A percentile compares a stretch with the other conserved stretches of the same genome.
Conservation (phyloP, 1,140 invertebrate genomes). For the Drosophila rhopaloa region DNA sequence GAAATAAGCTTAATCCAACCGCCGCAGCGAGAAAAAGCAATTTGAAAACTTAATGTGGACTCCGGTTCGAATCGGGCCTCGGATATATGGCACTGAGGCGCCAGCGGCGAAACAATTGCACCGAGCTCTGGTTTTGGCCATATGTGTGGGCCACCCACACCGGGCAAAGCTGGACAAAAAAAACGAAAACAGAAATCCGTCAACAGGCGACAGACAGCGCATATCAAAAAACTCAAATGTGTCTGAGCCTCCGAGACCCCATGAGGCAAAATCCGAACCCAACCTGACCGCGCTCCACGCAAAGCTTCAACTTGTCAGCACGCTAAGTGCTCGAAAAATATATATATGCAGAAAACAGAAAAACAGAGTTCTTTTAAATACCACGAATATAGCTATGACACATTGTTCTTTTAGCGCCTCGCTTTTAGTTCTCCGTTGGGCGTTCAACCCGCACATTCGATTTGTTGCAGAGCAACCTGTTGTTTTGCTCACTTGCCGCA, state of each 20-base stretch:
- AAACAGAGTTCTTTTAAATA: slow-evolving; percentile 49
- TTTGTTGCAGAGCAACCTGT: slow-evolving; percentile 47
- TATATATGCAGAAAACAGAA: slow-evolving; percentile 13
- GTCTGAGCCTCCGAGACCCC: slow-evolving; percentile 47
- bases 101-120: slow-evolving; percentile 73
- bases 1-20: slow-evolving; percentile 76
- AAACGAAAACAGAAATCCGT: slow-evolving; percentile 49
- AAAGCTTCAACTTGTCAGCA: slow-evolving; percentile 80
- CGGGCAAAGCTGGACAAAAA: slow-evolving; percentile 25
- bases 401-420: slow-evolving; percentile 73
- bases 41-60: slow-evolving; percentile 68
- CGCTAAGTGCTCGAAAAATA: slow-evolving; percentile 70
- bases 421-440: slow-evolving; percentile 52
- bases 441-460: slow-evolving; percentile 74
- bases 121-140: slow-evolving; percentile 29
- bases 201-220: slow-evolving; percentile 67
- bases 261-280: slow-evolving; percentile 36
- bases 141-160: slow-evolving; percentile 75
- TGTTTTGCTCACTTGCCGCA: slow-evolving; percentile 49
- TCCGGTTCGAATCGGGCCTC: slow-evolving; percentile 24
- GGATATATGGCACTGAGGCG: slow-evolving; percentile 54
- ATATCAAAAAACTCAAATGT: slow-evolving; percentile 73
- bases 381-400: slow-evolving; percentile 51
- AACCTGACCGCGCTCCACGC: slow-evolving; percentile 54
- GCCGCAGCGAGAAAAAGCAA: slow-evolving; percentile 58